Evolutionary conservation across 2,888 invertebrate genomes (phyloP).

Genomic region (Drosophila subquinaria): DNA sequence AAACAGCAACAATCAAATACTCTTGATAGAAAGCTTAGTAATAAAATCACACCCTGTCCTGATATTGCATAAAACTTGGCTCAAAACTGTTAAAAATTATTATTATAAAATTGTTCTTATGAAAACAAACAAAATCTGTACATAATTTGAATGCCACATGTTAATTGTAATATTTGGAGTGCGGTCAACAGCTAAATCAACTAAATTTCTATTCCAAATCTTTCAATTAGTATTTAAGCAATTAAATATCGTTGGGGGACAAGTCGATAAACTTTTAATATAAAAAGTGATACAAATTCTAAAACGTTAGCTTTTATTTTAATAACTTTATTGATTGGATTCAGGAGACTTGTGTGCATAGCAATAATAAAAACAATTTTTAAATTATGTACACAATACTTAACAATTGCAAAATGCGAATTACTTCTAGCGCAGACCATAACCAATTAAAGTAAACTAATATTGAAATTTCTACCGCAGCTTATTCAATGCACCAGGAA

Average conservation of each 20-base stretch:
- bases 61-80: slow-evolving; percentile 7
- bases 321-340: slow-evolving; percentile 56
- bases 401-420: slow-evolving; percentile 44
- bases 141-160: slow-evolving; percentile 25
- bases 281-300: slow-evolving; percentile 58
- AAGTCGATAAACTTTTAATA: slow-evolving; percentile 15
- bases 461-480: slow-evolving; percentile 9
- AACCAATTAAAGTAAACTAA: slow-evolving; percentile 44
- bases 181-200: neutral
- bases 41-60: slow-evolving; percentile 3
- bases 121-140: slow-evolving; percentile 20
- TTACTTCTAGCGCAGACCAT: slow-evolving; percentile 41
- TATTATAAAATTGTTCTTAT: slow-evolving; percentile 11
- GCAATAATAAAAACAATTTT: slow-evolving; percentile 63
- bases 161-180: slow-evolving; percentile 17
- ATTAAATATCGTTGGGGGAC: slow-evolving; percentile 12
- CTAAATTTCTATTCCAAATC: slow-evolving; percentile 9
- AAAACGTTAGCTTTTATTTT: slow-evolving; percentile 33
- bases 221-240: slow-evolving; percentile 19
- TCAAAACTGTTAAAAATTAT: slow-evolving; percentile 22
- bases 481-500: neutral
- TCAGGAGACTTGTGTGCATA: slow-evolving; percentile 59
- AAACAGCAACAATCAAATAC: slow-evolving; percentile 39
- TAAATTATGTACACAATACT: slow-evolving; percentile 54
- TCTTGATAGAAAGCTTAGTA: slow-evolving; percentile 18